phyloP scores from a whole-genome alignment of 2,797 vertebrate genomes.

The Sebastes matsubarae region DNA sequence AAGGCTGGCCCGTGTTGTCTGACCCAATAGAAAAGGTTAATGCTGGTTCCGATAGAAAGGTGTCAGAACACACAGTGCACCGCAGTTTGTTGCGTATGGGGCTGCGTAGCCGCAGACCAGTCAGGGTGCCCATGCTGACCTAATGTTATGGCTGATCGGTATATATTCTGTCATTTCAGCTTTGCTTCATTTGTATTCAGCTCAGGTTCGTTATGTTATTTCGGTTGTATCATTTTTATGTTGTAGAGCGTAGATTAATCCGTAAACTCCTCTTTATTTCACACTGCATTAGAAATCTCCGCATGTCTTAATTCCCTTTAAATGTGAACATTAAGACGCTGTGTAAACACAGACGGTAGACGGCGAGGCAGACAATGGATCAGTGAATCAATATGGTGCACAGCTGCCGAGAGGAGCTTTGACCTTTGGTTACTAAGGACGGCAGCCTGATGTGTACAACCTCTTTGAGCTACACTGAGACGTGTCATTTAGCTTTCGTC shows the following conservation, averaged over 20 bases:
- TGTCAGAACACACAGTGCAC: too few relatives aligned
- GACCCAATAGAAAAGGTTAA: too few relatives aligned
- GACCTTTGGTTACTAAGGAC: slow-evolving; percentile 70
- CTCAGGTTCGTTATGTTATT: neutral
- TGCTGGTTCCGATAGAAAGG: too few relatives aligned
- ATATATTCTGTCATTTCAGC: accelerated
- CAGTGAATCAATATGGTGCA: slow-evolving; percentile 54
- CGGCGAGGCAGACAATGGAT: slow-evolving; percentile 29
- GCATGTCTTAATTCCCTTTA: slow-evolving; percentile 24
- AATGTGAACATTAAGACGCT: slow-evolving; percentile 33
- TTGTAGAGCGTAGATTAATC: neutral
- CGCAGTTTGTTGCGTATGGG: too few relatives aligned
- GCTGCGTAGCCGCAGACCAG: too few relatives aligned
- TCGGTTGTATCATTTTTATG: neutral
- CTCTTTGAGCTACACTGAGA: slow-evolving; percentile 35
- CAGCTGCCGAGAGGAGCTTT: slow-evolving; percentile 51
- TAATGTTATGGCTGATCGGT: too few relatives aligned
- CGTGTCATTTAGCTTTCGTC: slow-evolving; percentile 30
- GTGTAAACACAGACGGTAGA: slow-evolving; percentile 32
- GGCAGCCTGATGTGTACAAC: slow-evolving; percentile 40
- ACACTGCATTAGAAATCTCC: neutral
- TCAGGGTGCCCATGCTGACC: too few relatives aligned
- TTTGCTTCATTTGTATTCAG: neutral
- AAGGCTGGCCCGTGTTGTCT: too few relatives aligned
- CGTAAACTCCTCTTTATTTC: neutral